phyloP scores from a whole-genome alignment of 2,888 invertebrate species.

The Hydraecia micacea region DNA sequence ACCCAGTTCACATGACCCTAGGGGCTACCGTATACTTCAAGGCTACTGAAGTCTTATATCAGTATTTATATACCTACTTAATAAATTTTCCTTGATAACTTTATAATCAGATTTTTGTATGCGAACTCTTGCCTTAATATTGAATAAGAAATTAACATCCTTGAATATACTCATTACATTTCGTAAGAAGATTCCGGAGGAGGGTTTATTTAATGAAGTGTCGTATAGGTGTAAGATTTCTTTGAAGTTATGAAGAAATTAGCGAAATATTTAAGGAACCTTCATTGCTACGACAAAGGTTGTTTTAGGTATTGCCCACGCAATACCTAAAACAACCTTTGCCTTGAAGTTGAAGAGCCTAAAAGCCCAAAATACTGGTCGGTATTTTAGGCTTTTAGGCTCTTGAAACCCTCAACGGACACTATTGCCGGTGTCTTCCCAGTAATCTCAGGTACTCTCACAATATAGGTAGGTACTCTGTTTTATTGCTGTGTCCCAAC shows the following conservation, averaged over 20 bases:
- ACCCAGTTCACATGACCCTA: constrained; percentile 49
- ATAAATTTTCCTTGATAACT: constrained; percentile 13
- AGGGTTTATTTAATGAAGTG: background rate
- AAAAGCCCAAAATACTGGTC: background rate
- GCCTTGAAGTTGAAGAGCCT: background rate
- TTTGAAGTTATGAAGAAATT: background rate
- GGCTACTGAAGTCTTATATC: constrained; percentile 8
- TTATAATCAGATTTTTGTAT: background rate
- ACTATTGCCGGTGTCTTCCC: background rate
- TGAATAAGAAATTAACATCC: constrained; percentile 2
- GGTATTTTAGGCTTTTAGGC: background rate
- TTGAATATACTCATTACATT: background rate
- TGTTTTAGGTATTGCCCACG: too few species aligned
- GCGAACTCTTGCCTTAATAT: background rate
- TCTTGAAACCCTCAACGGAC: background rate
- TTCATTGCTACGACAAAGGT: background rate
- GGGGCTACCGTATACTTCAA: constrained; percentile 13
- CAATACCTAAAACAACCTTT: too few species aligned
- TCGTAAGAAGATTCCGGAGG: background rate
- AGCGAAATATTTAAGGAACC: background rate
- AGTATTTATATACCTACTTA: constrained; percentile 5
- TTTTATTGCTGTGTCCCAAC: background rate
- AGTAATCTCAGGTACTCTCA: background rate
- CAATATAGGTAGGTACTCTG: background rate
- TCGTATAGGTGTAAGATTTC: background rate